Conservation (phyloP, 2,113 vertebrate species). For the Ahaetulla prasina region DNA sequence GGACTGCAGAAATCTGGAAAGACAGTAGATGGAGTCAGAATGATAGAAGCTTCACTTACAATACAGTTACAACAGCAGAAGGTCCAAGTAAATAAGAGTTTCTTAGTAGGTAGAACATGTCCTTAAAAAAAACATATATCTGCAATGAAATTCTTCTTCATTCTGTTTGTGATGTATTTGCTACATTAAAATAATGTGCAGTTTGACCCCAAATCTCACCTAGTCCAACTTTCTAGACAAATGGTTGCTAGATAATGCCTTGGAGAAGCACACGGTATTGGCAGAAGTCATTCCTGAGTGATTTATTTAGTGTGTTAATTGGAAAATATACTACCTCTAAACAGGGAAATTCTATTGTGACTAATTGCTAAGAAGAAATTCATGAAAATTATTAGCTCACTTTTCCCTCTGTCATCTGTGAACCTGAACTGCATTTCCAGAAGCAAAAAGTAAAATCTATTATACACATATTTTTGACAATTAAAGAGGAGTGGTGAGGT, state of each 20-base stretch:
- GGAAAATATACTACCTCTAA: neutral
- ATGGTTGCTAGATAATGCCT: neutral
- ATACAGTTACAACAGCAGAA: neutral
- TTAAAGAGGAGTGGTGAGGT: neutral
- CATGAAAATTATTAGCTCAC: neutral
- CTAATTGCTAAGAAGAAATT: neutral
- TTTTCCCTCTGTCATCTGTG: neutral
- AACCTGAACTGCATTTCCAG: neutral
- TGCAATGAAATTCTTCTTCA: neutral
- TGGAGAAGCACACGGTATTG: neutral
- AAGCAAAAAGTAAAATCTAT: neutral
- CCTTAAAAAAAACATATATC: neutral
- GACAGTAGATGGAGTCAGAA: neutral
- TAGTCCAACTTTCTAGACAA: neutral
- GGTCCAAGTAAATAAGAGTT: neutral
- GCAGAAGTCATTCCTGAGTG: neutral
- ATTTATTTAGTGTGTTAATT: neutral
- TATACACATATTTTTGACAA: neutral
- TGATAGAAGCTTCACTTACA: neutral
- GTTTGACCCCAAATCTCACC: neutral
- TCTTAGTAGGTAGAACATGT: neutral
- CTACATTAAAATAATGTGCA: neutral
- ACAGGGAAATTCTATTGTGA: too few species aligned
- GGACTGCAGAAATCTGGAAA: neutral
- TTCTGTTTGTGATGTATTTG: neutral